Percentiles rank a stretch among this genome's conserved stretches.
phyloP scores from a whole-genome alignment of 2,888 invertebrate genomes.

The Nomada flava region DNA sequence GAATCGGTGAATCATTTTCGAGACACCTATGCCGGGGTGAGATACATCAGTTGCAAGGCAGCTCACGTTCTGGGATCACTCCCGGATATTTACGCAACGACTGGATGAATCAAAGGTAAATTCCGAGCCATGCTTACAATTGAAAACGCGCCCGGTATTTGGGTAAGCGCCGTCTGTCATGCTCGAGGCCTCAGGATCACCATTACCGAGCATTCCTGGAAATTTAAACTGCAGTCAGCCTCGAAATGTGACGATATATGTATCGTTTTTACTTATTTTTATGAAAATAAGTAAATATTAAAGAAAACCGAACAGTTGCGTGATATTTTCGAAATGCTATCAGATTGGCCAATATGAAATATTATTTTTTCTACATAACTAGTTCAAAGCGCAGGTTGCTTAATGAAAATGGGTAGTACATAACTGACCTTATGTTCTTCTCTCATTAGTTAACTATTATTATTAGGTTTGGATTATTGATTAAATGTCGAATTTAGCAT shows the following conservation, averaged over 20 bases:
- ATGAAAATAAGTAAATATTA: neutral
- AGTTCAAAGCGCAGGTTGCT: too few relatives aligned
- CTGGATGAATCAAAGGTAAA: slow-evolving; percentile 72
- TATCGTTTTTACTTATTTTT: too few relatives aligned
- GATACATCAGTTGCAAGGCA: slow-evolving; percentile 28
- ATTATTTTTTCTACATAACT: too few relatives aligned
- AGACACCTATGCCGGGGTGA: slow-evolving; percentile 49
- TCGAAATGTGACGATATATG: neutral
- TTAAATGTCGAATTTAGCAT: too few relatives aligned
- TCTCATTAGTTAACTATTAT: too few relatives aligned
- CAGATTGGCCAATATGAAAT: too few relatives aligned
- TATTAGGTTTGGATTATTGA: too few relatives aligned
- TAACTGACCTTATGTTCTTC: too few relatives aligned
- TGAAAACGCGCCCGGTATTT: slow-evolving; percentile 38
- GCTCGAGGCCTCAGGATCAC: neutral
- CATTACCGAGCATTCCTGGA: slow-evolving; percentile 10
- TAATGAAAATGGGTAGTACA: too few relatives aligned
- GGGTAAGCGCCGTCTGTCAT: slow-evolving; percentile 19
- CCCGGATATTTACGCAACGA: slow-evolving; percentile 66
- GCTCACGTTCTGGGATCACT: slow-evolving; percentile 62
- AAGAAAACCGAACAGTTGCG: too few relatives aligned
- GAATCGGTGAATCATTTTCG: slow-evolving; percentile 50
- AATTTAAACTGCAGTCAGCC: neutral
- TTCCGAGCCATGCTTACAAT: slow-evolving; percentile 39
- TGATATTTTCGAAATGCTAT: too few relatives aligned